A percentile compares a stretch with the other conserved stretches of the same genome.
Evolutionary conservation across 2,888 invertebrate species (phyloP).

Genomic region (Drosophila limbata): DNA sequence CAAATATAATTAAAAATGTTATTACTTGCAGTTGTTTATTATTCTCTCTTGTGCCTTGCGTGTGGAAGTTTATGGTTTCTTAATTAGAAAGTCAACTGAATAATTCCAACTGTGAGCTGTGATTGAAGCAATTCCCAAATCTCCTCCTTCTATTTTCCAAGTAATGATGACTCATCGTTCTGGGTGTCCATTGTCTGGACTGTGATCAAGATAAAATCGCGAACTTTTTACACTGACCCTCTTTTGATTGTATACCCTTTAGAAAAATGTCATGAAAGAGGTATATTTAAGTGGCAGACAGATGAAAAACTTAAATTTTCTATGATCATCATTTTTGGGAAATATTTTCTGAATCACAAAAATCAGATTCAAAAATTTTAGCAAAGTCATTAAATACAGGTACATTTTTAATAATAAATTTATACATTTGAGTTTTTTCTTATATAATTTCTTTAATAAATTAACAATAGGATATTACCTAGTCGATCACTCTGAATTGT

Average conservation of each 20-base stretch:
- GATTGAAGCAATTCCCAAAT: conserved; percentile 50
- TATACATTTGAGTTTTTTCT: background rate
- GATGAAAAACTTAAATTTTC: background rate
- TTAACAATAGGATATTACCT: background rate
- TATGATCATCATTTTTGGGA: background rate
- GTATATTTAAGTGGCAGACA: background rate
- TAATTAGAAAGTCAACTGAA: conserved; percentile 59
- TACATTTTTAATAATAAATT: background rate
- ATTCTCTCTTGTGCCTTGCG: conserved; percentile 52
- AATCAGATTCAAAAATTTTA: too few relatives aligned
- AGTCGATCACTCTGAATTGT: background rate
- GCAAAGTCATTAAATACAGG: too few relatives aligned
- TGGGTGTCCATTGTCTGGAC: conserved; percentile 27
- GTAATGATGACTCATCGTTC: conserved; percentile 41
- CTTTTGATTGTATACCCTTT: conserved; percentile 14
- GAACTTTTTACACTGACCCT: conserved; percentile 7
- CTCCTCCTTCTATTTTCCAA: background rate
- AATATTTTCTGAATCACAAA: too few relatives aligned
- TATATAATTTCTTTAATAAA: too few relatives aligned
- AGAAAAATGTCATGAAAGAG: background rate
- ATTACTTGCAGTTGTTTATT: conserved; percentile 41
- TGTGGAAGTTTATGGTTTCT: conserved; percentile 51
- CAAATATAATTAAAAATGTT: conserved; percentile 60
- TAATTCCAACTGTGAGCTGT: conserved; percentile 49
- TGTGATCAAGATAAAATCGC: conserved; percentile 51